These are phyloP conservation scores for Apostichopus leukothele DNA, from an alignment of 53 echinoderm and acorn worm species.

Conservation along the genomic window DNA sequence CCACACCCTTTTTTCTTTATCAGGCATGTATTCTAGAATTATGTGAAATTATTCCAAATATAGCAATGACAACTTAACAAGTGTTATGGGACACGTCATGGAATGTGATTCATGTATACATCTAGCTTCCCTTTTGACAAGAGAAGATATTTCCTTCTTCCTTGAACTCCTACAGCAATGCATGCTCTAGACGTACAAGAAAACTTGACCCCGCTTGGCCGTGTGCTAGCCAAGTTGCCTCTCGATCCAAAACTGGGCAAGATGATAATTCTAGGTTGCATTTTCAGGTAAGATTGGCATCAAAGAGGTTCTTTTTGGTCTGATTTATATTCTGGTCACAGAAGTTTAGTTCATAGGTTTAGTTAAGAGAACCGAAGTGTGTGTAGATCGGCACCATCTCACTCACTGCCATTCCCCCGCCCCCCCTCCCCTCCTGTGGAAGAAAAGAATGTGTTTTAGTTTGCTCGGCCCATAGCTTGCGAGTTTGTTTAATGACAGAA, in stretches of 20 bases:
- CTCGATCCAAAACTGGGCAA: conserved; percentile 93
- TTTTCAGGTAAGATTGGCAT: conserved; percentile 58
- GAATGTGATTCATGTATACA: too few relatives aligned
- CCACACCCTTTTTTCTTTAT: conserved; percentile 45
- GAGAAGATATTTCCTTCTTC: too few relatives aligned
- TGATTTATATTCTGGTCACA: too few relatives aligned
- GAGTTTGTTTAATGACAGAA: too few relatives aligned
- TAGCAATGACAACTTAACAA: background rate
- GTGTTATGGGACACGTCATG: background rate
- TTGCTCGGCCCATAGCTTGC: too few relatives aligned
- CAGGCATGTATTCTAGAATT: conserved; percentile 19
- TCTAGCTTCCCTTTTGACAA: too few relatives aligned
- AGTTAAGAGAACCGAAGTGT: too few relatives aligned
- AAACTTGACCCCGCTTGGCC: conserved; percentile 85
- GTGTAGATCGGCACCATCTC: too few relatives aligned
- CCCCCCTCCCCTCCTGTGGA: too few relatives aligned
- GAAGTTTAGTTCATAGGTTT: too few relatives aligned
- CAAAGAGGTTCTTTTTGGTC: background rate
- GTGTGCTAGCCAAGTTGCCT: conserved; percentile 93
- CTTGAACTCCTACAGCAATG: conserved; percentile 66
- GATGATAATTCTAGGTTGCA: conserved; percentile 88
- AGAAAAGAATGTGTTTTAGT: too few relatives aligned
- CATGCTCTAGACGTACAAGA: conserved; percentile 84
- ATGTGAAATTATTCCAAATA: background rate
- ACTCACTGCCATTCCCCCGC: too few relatives aligned